These are phyloP conservation scores for Linhomoeus sp. DNA, from an alignment of 2,888 invertebrate genomes.

Conservation along the genomic window DNA sequence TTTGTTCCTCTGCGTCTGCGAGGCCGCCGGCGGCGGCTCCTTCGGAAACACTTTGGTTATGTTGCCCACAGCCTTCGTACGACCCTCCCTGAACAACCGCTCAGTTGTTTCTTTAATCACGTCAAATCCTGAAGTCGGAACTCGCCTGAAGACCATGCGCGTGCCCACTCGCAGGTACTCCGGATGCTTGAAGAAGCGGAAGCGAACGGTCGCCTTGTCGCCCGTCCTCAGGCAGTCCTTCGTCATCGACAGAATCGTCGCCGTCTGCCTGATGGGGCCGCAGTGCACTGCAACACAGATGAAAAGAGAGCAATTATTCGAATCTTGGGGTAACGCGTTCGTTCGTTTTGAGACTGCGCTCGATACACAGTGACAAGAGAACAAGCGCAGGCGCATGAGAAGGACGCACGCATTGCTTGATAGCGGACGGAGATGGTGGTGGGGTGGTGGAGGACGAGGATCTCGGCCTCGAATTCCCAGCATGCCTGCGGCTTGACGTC, in stretches of 20 bases:
- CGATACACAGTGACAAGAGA: no score
- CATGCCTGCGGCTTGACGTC: constrained; percentile 75
- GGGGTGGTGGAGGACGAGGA: constrained; percentile 89
- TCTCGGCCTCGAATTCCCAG: constrained; percentile 97
- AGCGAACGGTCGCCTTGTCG: constrained; percentile 85
- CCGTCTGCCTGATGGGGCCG: constrained; percentile 91
- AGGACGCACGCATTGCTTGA: constrained; percentile 50
- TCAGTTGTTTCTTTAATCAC: no score
- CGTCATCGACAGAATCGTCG: constrained; percentile 84
- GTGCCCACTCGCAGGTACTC: constrained; percentile 54
- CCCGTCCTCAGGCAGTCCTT: constrained; percentile 88
- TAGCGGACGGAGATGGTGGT: constrained; percentile 93
- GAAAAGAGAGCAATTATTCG: no score
- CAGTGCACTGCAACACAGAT: constrained; percentile 67
- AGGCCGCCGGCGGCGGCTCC: no score
- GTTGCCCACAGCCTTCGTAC: constrained; percentile 95
- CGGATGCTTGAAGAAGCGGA: constrained; percentile 94
- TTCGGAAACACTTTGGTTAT: constrained; percentile 31
- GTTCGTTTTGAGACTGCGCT: no score
- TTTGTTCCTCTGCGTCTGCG: no score
- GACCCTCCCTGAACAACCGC: constrained; percentile 45
- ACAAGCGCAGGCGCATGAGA: no score
- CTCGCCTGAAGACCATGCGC: constrained; percentile 34
- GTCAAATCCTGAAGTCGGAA: no score
- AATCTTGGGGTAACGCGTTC: no score